phyloP scores from a whole-genome alignment of 1,140 invertebrate genomes.

The Bombus difficillimus region DNA sequence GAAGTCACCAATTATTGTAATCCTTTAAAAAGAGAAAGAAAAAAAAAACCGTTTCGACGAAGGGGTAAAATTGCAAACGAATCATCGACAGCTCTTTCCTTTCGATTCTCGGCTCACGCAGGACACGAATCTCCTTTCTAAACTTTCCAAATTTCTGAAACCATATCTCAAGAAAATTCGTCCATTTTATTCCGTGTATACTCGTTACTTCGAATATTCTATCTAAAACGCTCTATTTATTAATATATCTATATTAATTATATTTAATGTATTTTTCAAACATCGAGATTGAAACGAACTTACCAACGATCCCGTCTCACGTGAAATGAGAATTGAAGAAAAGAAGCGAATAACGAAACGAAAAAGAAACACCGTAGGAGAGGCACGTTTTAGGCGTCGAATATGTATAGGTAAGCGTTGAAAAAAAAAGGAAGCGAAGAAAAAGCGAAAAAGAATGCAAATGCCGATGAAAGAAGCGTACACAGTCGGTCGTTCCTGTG shows the following conservation, averaged over 20 bases:
- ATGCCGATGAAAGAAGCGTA: slow-evolving; percentile 33
- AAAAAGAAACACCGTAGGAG: neutral
- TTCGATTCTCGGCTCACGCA: slow-evolving; percentile 21
- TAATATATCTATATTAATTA: too few relatives aligned
- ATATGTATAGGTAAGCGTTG: neutral
- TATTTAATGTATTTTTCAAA: too few relatives aligned
- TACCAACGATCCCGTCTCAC: neutral
- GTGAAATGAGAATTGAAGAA: slow-evolving; percentile 31
- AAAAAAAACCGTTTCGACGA: slow-evolving; percentile 46
- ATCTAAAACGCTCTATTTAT: too few relatives aligned
- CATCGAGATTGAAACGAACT: neutral
- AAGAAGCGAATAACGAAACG: neutral
- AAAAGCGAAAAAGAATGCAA: neutral
- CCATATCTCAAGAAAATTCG: neutral
- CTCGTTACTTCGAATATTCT: neutral
- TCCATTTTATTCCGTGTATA: neutral
- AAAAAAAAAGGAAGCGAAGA: neutral
- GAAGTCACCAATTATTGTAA: slow-evolving; percentile 79
- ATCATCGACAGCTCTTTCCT: slow-evolving; percentile 43
- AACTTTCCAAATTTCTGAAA: neutral
- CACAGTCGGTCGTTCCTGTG: neutral
- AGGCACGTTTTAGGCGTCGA: slow-evolving; percentile 42
- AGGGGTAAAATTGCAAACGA: slow-evolving; percentile 56
- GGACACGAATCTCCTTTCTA: neutral
- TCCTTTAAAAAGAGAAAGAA: slow-evolving; percentile 46